phyloP scores from a whole-genome alignment of 2,888 invertebrate species.

The Lycophotia porphyrea region DNA sequence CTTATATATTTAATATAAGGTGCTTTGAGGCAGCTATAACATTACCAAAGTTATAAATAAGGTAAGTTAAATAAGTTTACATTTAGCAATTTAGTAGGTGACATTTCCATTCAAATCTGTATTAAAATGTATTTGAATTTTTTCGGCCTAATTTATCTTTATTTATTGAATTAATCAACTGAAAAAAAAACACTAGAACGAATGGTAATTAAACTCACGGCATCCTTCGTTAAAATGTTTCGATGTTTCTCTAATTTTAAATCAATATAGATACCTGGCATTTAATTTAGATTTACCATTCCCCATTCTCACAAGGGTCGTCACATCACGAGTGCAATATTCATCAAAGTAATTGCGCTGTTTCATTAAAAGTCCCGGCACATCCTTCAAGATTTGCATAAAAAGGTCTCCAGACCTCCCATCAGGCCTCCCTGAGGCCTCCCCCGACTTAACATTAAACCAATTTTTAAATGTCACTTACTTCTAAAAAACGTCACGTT shows the following conservation, averaged over 20 bases:
- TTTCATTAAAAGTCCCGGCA: conserved; percentile 88
- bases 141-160: neutral
- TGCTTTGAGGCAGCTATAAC: conserved; percentile 2
- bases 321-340: conserved; percentile 81
- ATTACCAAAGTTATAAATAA: conserved; percentile 4
- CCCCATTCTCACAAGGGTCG: conserved; percentile 67
- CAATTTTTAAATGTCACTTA: conserved; percentile 81
- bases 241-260: conserved; percentile 71
- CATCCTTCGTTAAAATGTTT: conserved; percentile 35
- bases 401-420: conserved; percentile 81
- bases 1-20: conserved; percentile 24
- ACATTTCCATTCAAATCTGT: neutral
- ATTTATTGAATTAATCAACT: neutral
- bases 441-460: conserved; percentile 78
- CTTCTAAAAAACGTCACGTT: conserved; percentile 74
- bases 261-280: conserved; percentile 75
- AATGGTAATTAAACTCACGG: conserved; percentile 19
- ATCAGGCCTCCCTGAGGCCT: conserved; percentile 67
- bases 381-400: conserved; percentile 88
- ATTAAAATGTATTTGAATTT: neutral
- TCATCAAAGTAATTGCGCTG: conserved; percentile 86
- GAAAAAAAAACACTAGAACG: neutral
- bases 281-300: conserved; percentile 74
- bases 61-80: no score
- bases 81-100: neutral